Base-by-base conservation (phyloP, 2,888 invertebrate genomes). In the Pantelozetes paolii region DNA sequence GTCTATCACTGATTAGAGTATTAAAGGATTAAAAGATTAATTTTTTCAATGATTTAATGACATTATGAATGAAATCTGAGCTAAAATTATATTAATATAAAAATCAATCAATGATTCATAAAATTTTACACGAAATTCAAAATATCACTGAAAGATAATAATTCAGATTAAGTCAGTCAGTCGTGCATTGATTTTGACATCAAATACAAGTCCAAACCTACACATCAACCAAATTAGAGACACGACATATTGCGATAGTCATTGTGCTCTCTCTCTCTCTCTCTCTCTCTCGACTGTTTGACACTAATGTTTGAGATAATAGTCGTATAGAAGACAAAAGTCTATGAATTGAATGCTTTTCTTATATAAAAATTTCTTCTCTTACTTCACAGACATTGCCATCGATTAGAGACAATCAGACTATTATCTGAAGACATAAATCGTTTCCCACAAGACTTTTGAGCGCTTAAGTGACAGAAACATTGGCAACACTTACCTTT, bases 281-380 rank as follows among this genome's bases (percentile, higher is more conserved):
- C 50, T 50, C 50, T 50, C 50, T 50, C 50, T 50, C 50, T 50
- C 50, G 5, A 5, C 50, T 20, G 50, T 50, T 50, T 50, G 50
- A 50, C 50, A 50, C 50, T 50, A 50, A 50, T 50, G 50, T 50
- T n/a, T n/a, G 20, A 50, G 50, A 50, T 50, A 50, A 50, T 50
- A 50, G 50, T 20, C 18, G 50, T 50, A 20, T 20, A 50, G 20
- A 50, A 50, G n/a, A n/a, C 18, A 50, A 50, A 5, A 20, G 5
- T 5, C 15, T n/a, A 20, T n/a, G 50, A 9, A 50, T 20, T 20
- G 20, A 20, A 50, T 50, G 50, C 50, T 8, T 20, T 50, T n/a
- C 50, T 50, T n/a, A 50, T 50, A 50, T 42, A 50, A 5, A 18
- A 50, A 9, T 50, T 50, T 15, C 15, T 20, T 15, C 20, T 9